Evolutionary conservation across 2,888 invertebrate genomes (phyloP).

Genomic region (Baronia brevicornis): DNA sequence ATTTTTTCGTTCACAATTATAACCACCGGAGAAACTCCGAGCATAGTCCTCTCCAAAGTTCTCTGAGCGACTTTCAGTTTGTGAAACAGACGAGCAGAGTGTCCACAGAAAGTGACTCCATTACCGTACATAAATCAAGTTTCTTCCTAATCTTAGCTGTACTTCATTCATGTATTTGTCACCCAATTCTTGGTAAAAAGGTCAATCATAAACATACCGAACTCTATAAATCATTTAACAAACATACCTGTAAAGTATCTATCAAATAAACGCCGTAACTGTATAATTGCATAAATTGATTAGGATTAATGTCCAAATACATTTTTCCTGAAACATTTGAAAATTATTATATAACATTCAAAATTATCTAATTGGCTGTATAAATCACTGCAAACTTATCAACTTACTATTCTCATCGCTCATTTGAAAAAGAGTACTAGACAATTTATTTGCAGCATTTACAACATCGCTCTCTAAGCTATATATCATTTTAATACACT

Average conservation of each 20-base stretch:
- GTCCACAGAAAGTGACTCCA: no score
- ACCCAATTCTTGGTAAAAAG: no score
- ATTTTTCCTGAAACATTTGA: conserved; percentile 65
- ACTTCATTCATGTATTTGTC: no score
- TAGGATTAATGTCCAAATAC: conserved; percentile 55
- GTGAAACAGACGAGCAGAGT: no score
- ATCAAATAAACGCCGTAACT: conserved; percentile 69
- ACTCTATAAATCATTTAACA: conserved; percentile 7
- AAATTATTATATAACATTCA: conserved; percentile 20
- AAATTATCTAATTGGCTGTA: neutral
- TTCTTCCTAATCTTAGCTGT: no score
- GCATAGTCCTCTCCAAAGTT: no score
- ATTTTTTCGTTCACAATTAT: no score
- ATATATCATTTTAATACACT: conserved; percentile 44
- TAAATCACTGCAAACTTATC: no score
- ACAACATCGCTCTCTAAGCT: conserved; percentile 27
- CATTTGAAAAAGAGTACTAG: conserved; percentile 32
- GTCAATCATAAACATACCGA: conserved; percentile 7
- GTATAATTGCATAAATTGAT: conserved; percentile 67
- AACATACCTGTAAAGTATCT: conserved; percentile 54
- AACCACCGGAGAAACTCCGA: no score
- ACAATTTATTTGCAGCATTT: conserved; percentile 40
- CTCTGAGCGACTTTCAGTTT: no score
- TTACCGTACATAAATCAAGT: no score
- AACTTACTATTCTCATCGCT: conserved; percentile 44